Percentiles rank a stretch among this genome's conserved stretches.
These are phyloP conservation scores for Stenchaetothrips biformis DNA, from an alignment of 2,888 invertebrate genomes.

Conservation along the genomic window DNA sequence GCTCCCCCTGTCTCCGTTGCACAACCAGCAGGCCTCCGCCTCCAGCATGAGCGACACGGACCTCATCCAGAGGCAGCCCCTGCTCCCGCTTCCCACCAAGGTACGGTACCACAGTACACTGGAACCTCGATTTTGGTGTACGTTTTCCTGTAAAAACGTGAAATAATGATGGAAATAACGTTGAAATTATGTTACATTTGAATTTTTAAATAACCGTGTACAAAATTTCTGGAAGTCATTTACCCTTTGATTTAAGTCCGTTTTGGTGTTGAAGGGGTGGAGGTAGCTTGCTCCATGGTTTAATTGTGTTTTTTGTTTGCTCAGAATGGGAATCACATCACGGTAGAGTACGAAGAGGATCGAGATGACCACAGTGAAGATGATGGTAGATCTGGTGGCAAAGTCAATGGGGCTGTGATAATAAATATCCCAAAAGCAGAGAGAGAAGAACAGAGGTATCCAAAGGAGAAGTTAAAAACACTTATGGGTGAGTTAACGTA, in stretches of 20 bases:
- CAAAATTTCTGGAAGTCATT: too few species aligned
- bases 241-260: too few species aligned
- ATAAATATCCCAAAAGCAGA: conserved; percentile 62
- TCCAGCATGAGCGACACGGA: conserved; percentile 48
- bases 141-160: too few species aligned
- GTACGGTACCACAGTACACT: too few species aligned
- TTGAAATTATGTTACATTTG: too few species aligned
- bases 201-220: too few species aligned
- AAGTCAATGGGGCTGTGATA: conserved; percentile 52
- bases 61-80: conserved; percentile 57
- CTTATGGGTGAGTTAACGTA: conserved; percentile 51
- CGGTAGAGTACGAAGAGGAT: conserved; percentile 26
- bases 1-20: conserved; percentile 40
- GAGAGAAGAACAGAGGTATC: conserved; percentile 70
- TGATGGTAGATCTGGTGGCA: conserved; percentile 36
- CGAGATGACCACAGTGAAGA: conserved; percentile 34
- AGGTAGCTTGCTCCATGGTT: too few species aligned
- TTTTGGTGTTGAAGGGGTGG: too few species aligned
- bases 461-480: conserved; percentile 82
- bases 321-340: conserved; percentile 3
- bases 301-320: neutral
- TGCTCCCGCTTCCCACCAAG: conserved; percentile 48
- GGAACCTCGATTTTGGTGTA: neutral
- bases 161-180: too few species aligned
- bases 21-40: conserved; percentile 44